Evolutionary conservation across 2,888 invertebrate genomes (phyloP).

Genomic region (Drosophila siamana): DNA sequence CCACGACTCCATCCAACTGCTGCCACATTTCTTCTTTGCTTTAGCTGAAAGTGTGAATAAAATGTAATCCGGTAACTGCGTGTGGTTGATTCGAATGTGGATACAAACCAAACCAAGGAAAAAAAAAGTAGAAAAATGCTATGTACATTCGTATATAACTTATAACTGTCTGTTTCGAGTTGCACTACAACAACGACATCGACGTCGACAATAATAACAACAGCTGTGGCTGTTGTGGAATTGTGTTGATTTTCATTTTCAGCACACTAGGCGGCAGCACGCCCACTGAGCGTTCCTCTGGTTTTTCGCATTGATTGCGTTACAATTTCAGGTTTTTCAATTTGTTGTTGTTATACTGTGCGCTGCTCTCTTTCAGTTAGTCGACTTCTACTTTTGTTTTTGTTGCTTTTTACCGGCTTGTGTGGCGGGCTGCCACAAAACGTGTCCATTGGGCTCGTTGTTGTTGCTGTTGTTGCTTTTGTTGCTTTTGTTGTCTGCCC

Average conservation of each 20-base stretch:
- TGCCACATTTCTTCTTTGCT: slow-evolving; percentile 3
- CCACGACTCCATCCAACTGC: slow-evolving; percentile 14
- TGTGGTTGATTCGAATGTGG: slow-evolving; percentile 25
- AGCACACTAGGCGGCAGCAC: slow-evolving; percentile 66
- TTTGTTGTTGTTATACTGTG: slow-evolving; percentile 33
- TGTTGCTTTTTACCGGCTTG: slow-evolving; percentile 65
- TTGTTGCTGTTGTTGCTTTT: slow-evolving; percentile 40
- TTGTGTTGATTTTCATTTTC: slow-evolving; percentile 79
- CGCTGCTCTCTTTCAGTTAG: slow-evolving; percentile 43
- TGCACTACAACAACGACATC: slow-evolving; percentile 20
- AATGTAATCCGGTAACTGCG: slow-evolving; percentile 69
- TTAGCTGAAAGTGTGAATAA: slow-evolving; percentile 56
- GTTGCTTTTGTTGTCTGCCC: slow-evolving; percentile 59
- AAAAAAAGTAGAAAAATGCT: slow-evolving; percentile 17
- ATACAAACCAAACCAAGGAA: slow-evolving; percentile 22
- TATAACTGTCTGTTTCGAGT: slow-evolving; percentile 55
- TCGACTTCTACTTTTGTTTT: slow-evolving; percentile 63
- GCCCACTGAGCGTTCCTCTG: slow-evolving; percentile 48
- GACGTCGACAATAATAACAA: slow-evolving; percentile 26
- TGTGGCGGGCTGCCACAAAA: slow-evolving; percentile 69
- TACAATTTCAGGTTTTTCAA: slow-evolving; percentile 79
- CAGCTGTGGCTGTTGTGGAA: slow-evolving; percentile 54
- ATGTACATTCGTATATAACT: slow-evolving; percentile 44
- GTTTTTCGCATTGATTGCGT: slow-evolving; percentile 80
- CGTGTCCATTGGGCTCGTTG: slow-evolving; percentile 67